Evolutionary conservation across 2,888 invertebrate species (phyloP), one percentile per base, ranked within the genome.

Genomic region (Apamea crenata): DNA sequence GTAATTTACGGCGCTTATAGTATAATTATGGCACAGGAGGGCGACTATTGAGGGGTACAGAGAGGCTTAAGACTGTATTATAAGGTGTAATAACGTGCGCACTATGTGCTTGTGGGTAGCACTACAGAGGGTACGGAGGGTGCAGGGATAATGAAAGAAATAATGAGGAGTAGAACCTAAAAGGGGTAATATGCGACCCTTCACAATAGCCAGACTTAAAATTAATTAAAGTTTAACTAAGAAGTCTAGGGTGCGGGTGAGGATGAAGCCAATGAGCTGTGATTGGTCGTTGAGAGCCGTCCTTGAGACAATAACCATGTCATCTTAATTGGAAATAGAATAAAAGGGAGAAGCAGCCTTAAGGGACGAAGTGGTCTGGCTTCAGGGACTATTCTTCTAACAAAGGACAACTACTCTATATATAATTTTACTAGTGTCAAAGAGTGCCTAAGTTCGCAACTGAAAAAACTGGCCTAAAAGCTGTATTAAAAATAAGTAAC

Each of bases 211-310:
- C 81, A 89, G 87, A 87, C 88, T 91, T 88, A 59, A 86, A 88
- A 89, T 90, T 91, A 92, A 92, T 91, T 89, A 89, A 89, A 88
- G 75, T 87, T 90, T 87, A 82, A 89, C 74, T 76, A 77, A 87
- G 87, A 90, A 72, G 36, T 83, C 76, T 80, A 74, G 66, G 77
- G 74, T 44, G 56, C 67, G 75, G 72, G 70, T 44, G 61, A 67
- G 72, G 74, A 75, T 68, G 71, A 85, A 85, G 82, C 77, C 78
- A 85, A 88, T 83, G 82, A 80, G 78, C 78, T 84, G 81, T 81
- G 82, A 90, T 88, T 85, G 87, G 83, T 80, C 80, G 69, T 81
- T 83, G 18, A 8, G 40, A 74, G 50, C n/a, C 78, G 63, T 74
- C 80, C 76, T 75, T 83, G 67, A 84, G 47, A 81, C 77, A 74